Evolutionary conservation across 2,888 invertebrate species (phyloP).

Genomic region (Sphaeridia pumilis): DNA sequence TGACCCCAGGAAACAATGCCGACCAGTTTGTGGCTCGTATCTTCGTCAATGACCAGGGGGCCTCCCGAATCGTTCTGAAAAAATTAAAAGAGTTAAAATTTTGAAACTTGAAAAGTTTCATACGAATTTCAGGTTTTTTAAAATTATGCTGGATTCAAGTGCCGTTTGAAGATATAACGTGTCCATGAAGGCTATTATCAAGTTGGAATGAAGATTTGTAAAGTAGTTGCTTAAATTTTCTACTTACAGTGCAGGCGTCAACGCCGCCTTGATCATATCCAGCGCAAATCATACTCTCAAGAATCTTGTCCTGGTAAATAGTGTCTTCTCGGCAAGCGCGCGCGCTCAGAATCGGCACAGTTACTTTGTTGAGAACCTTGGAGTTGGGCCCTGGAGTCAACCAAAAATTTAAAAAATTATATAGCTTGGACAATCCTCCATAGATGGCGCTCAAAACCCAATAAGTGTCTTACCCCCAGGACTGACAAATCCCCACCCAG

Average conservation of each 20-base stretch:
- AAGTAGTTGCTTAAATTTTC: too few species aligned
- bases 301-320: slow-evolving; percentile 17
- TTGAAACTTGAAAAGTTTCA: too few species aligned
- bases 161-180: background rate
- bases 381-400: slow-evolving; percentile 14
- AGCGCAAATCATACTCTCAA: slow-evolving; percentile 27
- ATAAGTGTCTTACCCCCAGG: slow-evolving; percentile 13
- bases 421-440: too few species aligned
- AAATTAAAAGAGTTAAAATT: background rate
- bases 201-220: too few species aligned
- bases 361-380: slow-evolving; percentile 15
- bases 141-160: background rate
- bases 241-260: slow-evolving; percentile 27
- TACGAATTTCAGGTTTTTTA: background rate
- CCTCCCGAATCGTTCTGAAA: slow-evolving; percentile 25
- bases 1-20: slow-evolving; percentile 16
- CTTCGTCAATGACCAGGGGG: slow-evolving; percentile 18
- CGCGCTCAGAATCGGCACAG: slow-evolving; percentile 21
- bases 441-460: background rate
- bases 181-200: background rate
- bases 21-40: slow-evolving; percentile 9
- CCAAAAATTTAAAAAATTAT: background rate
- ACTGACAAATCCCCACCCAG: slow-evolving; percentile 20
- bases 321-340: slow-evolving; percentile 14
- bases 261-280: slow-evolving; percentile 22